Evolutionary conservation across 2,797 vertebrate species (phyloP).

Genomic region (Myotis planiceps): DNA sequence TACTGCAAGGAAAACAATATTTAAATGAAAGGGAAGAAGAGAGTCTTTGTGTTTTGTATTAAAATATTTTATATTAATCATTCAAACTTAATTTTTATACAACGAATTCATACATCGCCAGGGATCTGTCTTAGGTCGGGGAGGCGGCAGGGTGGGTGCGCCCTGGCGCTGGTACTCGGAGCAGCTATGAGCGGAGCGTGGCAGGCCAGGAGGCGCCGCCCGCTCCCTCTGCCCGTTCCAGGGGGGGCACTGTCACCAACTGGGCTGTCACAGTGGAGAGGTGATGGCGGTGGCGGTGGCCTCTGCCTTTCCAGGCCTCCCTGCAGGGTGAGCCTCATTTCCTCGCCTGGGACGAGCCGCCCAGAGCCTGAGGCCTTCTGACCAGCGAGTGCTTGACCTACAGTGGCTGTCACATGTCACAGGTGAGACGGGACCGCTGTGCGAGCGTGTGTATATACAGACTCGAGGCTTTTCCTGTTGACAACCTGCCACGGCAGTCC

Average conservation of each 20-base stretch:
- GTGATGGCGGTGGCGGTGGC: neutral
- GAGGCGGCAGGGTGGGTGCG: neutral
- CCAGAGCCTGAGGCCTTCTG: neutral
- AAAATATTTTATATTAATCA: slow-evolving; percentile 71
- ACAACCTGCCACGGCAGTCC: accelerated
- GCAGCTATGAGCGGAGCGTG: neutral
- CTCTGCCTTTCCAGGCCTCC: neutral
- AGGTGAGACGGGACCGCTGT: neutral
- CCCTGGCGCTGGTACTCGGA: neutral
- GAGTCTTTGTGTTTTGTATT: slow-evolving; percentile 42
- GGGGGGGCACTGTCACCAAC: neutral
- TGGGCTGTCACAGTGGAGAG: neutral
- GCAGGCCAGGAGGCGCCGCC: neutral
- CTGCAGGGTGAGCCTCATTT: neutral
- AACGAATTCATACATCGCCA: slow-evolving; percentile 38
- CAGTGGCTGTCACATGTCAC: slow-evolving; percentile 58
- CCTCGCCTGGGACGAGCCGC: neutral
- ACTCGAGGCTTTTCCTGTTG: neutral
- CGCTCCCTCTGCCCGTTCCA: neutral
- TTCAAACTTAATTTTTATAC: slow-evolving; percentile 69
- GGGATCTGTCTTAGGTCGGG: neutral
- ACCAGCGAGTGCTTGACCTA: neutral
- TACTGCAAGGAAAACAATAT: neutral
- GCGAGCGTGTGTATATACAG: neutral
- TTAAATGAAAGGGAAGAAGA: neutral